phyloP scores from a whole-genome alignment of 1,140 invertebrate genomes.

The Bemisia tabaci region DNA sequence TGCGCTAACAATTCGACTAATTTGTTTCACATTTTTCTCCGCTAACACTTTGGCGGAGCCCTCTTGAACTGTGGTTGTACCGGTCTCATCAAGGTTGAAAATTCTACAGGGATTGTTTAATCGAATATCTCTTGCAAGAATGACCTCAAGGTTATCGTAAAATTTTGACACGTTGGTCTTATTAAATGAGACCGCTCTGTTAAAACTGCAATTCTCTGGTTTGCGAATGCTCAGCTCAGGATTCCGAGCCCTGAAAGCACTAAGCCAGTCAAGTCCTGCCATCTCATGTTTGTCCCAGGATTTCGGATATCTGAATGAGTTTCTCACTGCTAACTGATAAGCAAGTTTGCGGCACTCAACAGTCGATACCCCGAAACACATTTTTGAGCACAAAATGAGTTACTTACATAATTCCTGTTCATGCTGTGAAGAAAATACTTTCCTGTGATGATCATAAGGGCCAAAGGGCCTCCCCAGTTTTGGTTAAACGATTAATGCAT shows the following conservation, averaged over 20 bases:
- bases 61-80: slow-evolving; percentile 23
- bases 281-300: slow-evolving; percentile 2
- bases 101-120: background rate
- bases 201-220: slow-evolving; percentile 2
- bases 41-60: slow-evolving; percentile 22
- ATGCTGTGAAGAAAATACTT: background rate
- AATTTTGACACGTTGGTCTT: background rate
- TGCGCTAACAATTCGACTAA: slow-evolving; percentile 21
- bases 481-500: background rate
- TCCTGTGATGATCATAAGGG: background rate
- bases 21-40: slow-evolving; percentile 25
- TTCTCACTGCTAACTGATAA: background rate
- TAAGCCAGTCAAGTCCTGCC: slow-evolving; percentile 25
- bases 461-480: background rate
- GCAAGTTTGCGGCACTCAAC: background rate
- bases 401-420: background rate
- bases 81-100: slow-evolving; percentile 19
- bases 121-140: background rate
- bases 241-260: slow-evolving; percentile 1
- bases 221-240: background rate
- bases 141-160: background rate
- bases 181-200: slow-evolving; percentile 1
- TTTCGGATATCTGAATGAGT: background rate
- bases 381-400: background rate
- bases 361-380: background rate